A percentile compares a stretch with the other conserved stretches of the same genome.
Evolutionary conservation across 1,140 invertebrate species (phyloP).

Genomic region (Trypoxylus dichotomus): DNA sequence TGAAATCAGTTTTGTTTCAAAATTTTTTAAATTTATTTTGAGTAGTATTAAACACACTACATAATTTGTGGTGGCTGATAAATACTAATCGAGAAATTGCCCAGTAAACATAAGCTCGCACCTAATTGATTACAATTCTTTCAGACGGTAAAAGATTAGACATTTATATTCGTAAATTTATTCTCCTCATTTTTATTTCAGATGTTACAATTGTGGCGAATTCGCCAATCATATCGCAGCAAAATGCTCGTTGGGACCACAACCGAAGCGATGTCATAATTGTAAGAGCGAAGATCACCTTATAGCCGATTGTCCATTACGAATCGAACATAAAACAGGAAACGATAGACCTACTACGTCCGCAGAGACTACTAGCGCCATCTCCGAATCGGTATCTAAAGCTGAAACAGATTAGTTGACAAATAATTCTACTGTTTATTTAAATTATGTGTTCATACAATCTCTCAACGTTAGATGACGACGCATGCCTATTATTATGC

Average conservation of each 20-base stretch:
- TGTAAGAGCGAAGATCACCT: slow-evolving; percentile 85
- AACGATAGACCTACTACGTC: slow-evolving; percentile 18
- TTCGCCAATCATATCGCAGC: slow-evolving; percentile 89
- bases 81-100: too few species aligned
- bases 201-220: slow-evolving; percentile 90
- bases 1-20: too few species aligned
- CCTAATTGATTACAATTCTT: too few species aligned
- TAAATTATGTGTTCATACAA: neutral
- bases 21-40: too few species aligned
- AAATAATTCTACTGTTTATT: neutral
- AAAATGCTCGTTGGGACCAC: slow-evolving; percentile 81
- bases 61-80: too few species aligned
- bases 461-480: neutral
- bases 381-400: slow-evolving; percentile 29
- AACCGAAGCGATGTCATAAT: slow-evolving; percentile 86
- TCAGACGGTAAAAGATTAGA: neutral
- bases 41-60: too few species aligned
- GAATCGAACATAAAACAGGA: slow-evolving; percentile 40
- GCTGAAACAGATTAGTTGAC: neutral
- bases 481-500: neutral
- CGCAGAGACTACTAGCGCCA: slow-evolving; percentile 21
- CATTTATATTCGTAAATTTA: neutral
- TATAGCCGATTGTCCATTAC: slow-evolving; percentile 79
- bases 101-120: too few species aligned
- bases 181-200: slow-evolving; percentile 51